These are phyloP conservation scores for Spinibarbus caldwelli DNA, from an alignment of 2,797 vertebrate genomes.

Conservation along the genomic window DNA sequence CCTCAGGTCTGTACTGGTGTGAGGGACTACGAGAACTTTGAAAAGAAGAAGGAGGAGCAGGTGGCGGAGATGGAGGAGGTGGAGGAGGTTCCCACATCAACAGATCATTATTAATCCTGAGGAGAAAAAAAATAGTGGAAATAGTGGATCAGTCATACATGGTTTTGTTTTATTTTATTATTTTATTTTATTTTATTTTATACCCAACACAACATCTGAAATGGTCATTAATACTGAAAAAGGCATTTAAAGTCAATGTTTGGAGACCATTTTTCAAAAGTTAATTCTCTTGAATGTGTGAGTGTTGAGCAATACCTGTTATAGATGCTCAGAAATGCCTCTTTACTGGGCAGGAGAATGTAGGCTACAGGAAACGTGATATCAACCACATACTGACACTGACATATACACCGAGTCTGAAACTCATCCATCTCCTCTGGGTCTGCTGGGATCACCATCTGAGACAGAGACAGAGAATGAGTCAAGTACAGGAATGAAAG, in stretches of 20 bases:
- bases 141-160: not conserved
- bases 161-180: not conserved
- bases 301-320: conserved; percentile 82
- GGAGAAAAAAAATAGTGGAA: no score
- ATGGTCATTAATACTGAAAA: not conserved
- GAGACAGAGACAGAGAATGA: not conserved
- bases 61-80: conserved; percentile 63
- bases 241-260: not conserved
- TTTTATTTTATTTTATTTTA: not conserved
- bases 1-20: conserved; percentile 61
- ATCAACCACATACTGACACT: conserved; percentile 86
- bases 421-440: conserved; percentile 90
- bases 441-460: conserved; percentile 96
- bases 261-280: not conserved
- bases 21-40: conserved; percentile 49
- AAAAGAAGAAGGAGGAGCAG: conserved; percentile 65
- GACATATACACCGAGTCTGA: conserved; percentile 84
- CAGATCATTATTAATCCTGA: conserved; percentile 92
- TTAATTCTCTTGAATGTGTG: not conserved
- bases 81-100: conserved; percentile 90
- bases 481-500: not conserved
- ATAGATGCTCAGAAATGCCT: conserved; percentile 90
- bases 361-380: conserved; percentile 83
- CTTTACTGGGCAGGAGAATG: conserved; percentile 89
- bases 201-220: not conserved